Evolutionary conservation across 2,797 vertebrate species (phyloP), one percentile per base, ranked within the genome.

Genomic region (Danio kyathit): DNA sequence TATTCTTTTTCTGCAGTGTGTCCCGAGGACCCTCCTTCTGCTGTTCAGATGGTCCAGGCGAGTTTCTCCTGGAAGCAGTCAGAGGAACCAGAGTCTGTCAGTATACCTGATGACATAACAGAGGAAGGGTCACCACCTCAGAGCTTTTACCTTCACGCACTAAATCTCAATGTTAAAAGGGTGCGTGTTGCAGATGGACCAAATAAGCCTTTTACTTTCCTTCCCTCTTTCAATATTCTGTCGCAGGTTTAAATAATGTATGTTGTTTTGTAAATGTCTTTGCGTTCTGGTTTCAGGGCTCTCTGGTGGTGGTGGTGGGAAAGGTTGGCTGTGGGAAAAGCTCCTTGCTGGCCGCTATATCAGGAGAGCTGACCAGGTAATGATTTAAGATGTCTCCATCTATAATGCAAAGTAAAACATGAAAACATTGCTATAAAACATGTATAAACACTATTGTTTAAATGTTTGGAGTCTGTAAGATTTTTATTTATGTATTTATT

Each of bases 301-400:
- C 91, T 51, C 90, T 99, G 76, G 93, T 98, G 0, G 98, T 94
- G 0, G 91, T 99, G 76, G 95, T 98, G 84, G 98, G 98, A 12
- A 98, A 97, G 83, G 97, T 99, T 0, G 98, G 98, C 83, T 97
- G 96, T 86, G 98, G 98, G 46, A 99, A 99, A 91, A 99, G 96
- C 60, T 96, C 97, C 6, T 88, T 99, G 46, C 89, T 99, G 86
- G 94, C 97, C 4, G 97, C 97, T 19, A 91, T 99, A 54, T 92
- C 95, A 2, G 98, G 97, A 89, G 97, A 99, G 75, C 95, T 99
- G 60, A 93, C 87, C 91, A 97, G 97, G 98, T 99, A 94, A 73
- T 29, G 7, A 40, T 59, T 69, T 46, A 13, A 17, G 3, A 29
- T 29, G 29, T 29, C 29, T 29, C 29, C 29, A 29, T 29, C 29